Evolutionary conservation across 2,797 vertebrate species (phyloP), one percentile per base, ranked within the genome.

Genomic region (Erethizon dorsatum): DNA sequence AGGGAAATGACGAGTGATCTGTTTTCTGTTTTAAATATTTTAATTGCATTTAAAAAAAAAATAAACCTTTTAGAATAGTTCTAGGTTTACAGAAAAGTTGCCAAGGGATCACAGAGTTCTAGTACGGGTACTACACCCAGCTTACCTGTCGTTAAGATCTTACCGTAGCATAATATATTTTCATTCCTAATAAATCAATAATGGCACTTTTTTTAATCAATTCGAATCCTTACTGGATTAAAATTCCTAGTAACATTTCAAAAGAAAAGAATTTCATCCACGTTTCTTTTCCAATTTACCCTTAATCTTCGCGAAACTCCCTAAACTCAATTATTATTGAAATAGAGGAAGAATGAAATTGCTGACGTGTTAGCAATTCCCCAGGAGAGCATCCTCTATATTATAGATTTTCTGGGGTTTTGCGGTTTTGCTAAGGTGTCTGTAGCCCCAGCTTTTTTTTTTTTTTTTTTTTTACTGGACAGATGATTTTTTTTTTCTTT

Each of bases 331-430:
- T 79, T 92, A 50, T 79, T 94, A 88, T 82, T 95, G 63, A 89
- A 41, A 85, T 88, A 78, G 33, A 77, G 37, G 52, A 85, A 63
- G 26, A 82, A 5, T 69, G 14, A 95, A 95, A 91, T 93, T 96
- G 22, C 69, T 73, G 22, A 15, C 84, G 22, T 84, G 24, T 88
- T 89, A 86, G 54, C 24, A 84, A 71, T 84, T 95, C 47, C 67
- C 13, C 63, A 45, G 80, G 41, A 94, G 56, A 79, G 80, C 26
- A 61, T 69, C 15, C 11, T 80, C 12, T 1, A 67, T 73, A 77
- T 90, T 92, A 87, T 24, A 90, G 85, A 79, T 86, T 92, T 83
- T 95, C 84, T 83, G 3, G 6, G 17, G 5, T 59, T 85, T 97
- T 95, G 17, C 61, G 93, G 17, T 20, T 37, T 37, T 92, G 54